Conservation (phyloP, 1,140 invertebrate genomes). For the Aphelenchoides avenae region DNA sequence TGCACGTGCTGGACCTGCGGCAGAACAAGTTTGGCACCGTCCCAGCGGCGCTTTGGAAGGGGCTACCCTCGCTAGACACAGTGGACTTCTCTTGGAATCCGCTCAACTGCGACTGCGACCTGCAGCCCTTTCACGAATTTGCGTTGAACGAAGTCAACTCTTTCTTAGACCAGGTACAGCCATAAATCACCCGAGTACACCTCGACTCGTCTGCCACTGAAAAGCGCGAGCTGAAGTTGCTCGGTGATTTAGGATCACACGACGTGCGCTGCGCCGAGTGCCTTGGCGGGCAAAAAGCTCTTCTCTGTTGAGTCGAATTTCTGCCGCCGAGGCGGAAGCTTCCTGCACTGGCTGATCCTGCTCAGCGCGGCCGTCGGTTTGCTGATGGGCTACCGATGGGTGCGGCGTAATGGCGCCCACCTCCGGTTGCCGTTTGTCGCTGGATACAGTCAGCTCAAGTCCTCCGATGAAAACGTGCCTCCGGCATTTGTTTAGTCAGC, state of each 20-base stretch:
- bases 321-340: neutral
- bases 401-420: too few species aligned
- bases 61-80: slow-evolving; percentile 10
- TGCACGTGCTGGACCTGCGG: slow-evolving; percentile 14
- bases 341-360: slow-evolving; percentile 1
- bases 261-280: neutral
- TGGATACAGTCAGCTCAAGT: too few species aligned
- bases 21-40: slow-evolving; percentile 3
- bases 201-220: neutral
- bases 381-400: too few species aligned
- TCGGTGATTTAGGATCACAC: slow-evolving; percentile 4
- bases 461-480: too few species aligned
- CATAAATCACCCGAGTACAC: neutral
- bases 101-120: slow-evolving; percentile 7
- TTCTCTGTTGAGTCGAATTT: neutral
- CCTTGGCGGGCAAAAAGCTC: neutral
- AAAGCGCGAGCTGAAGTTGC: too few species aligned
- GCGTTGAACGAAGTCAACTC: slow-evolving; percentile 13
- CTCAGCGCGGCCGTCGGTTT: neutral
- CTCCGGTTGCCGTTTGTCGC: too few species aligned
- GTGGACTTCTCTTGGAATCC: slow-evolving; percentile 12
- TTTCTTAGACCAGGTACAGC: slow-evolving; percentile 11
- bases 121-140: slow-evolving; percentile 8
- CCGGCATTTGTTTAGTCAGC: too few species aligned
- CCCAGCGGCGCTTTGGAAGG: slow-evolving; percentile 9